Conservation (phyloP, 2,888 invertebrate species). For the Byasa hedistus region DNA sequence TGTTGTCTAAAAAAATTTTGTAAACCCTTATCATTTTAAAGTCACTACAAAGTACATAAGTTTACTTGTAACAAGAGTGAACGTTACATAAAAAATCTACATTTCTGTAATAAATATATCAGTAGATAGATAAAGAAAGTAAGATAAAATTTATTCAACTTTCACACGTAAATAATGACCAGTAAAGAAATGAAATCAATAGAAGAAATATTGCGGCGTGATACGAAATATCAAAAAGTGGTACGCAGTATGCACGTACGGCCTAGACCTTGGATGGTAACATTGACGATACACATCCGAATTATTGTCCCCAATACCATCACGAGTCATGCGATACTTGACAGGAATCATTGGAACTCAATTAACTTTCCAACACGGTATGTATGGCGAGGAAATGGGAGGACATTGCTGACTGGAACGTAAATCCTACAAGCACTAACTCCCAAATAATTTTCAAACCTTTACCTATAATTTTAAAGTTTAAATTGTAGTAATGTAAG, state of each 20-base stretch:
- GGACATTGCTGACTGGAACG: conserved; percentile 21
- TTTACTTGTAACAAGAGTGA: no score
- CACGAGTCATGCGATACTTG: conserved; percentile 12
- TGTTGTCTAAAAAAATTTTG: no score
- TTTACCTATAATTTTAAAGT: background rate
- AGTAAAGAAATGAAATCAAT: no score
- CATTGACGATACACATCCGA: conserved; percentile 15
- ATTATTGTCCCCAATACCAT: conserved; percentile 16
- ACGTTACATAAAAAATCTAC: no score
- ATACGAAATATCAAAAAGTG: conserved; percentile 1
- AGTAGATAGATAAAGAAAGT: no score
- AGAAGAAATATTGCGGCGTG: no score
- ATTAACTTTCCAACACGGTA: conserved; percentile 25
- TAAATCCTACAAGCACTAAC: conserved; percentile 6
- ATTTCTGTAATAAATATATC: no score
- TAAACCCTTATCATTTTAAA: no score
- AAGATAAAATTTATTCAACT: no score
- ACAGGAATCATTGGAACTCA: conserved; percentile 21
- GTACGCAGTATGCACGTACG: conserved; percentile 14
- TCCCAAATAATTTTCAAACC: background rate
- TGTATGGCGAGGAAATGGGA: conserved; percentile 9
- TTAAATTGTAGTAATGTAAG: background rate
- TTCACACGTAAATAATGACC: no score
- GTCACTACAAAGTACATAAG: no score
- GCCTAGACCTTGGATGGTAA: conserved; percentile 19